Conservation (phyloP, 2,888 invertebrate genomes). For the Drosophila recens region DNA sequence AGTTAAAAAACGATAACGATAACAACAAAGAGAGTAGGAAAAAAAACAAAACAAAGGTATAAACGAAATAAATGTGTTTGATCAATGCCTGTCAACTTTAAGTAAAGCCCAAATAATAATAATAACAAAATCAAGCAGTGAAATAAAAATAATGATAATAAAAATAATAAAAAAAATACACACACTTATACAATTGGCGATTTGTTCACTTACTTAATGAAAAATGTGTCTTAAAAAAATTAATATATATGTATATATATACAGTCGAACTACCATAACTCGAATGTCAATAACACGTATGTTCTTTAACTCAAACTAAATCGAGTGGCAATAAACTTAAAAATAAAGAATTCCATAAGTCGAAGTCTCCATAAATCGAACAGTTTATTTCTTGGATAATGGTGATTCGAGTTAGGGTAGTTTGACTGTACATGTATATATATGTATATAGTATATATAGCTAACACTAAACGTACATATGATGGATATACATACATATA, state of each 20-base stretch:
- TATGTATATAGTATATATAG: conserved; percentile 20
- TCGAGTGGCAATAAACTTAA: no score
- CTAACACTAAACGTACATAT: conserved; percentile 31
- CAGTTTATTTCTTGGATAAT: no score
- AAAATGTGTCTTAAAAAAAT: conserved; percentile 76
- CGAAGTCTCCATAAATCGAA: no score
- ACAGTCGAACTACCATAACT: neutral
- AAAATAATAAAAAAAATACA: neutral
- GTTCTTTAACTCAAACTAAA: no score
- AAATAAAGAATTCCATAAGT: no score
- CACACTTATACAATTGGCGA: conserved; percentile 27
- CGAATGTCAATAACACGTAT: no score
- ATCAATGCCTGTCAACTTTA: conserved; percentile 34
- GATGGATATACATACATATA: conserved; percentile 36
- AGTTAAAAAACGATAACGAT: neutral
- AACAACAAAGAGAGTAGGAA: conserved; percentile 15
- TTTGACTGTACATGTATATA: conserved; percentile 4
- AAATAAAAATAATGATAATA: conserved; percentile 3
- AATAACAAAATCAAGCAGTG: conserved; percentile 4
- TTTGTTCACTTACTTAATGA: conserved; percentile 73
- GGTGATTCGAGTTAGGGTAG: no score
- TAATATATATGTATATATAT: conserved; percentile 22
- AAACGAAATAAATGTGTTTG: conserved; percentile 27
- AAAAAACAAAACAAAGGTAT: conserved; percentile 10
- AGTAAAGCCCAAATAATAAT: conserved; percentile 19